Evolutionary conservation across 2,888 invertebrate genomes (phyloP), one percentile per base, ranked within the genome.

Genomic region (Acrobasis repandana): DNA sequence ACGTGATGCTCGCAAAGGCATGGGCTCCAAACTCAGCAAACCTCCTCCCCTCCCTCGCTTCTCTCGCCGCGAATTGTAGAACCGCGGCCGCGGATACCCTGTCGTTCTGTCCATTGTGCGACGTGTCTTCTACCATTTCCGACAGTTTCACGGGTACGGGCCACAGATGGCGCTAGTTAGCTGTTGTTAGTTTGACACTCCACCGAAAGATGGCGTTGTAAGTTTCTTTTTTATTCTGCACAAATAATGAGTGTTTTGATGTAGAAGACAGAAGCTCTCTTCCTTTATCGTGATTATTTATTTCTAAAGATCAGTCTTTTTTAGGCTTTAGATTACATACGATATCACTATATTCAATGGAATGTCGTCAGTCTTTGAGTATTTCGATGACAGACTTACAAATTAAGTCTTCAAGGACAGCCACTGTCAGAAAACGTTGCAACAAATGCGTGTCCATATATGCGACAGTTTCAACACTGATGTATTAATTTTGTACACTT

Each of bases 11-110:
- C 0, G 91, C 89, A 65, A 88, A 87, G 1, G 91, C 90, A 38
- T 91, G 91, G 0, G 92, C 90, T 0, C 88, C 89, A 43, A 90
- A 92, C 65, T 92, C 91, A 0, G 89, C 76, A 46, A 85, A 79
- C 28, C 92, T 73, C 5, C 92, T 67, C 0, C 92, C 92, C 63
- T 91, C 90, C 36, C 90, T 70, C 20, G 90, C 88, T 67, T 92
- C 92, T 57, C 89, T 76, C 0, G 92, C 91, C 10, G 91, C 91
- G 56, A 86, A 86, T 67, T 91, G 89, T 2, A 92, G 73, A 6
- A 91, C 88, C 0, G 91, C 91, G 5, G 92, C 88, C 2, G 92
- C 92, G 0, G 92, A 90, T 43, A 90, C 82, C 46, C 87, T 72
- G 56, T 75, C 76, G 49, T 62, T 81, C 82, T 33, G 77, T 60